Evolutionary conservation across 1,140 invertebrate species (phyloP).

Genomic region (Pseudomyrmex sp.): DNA sequence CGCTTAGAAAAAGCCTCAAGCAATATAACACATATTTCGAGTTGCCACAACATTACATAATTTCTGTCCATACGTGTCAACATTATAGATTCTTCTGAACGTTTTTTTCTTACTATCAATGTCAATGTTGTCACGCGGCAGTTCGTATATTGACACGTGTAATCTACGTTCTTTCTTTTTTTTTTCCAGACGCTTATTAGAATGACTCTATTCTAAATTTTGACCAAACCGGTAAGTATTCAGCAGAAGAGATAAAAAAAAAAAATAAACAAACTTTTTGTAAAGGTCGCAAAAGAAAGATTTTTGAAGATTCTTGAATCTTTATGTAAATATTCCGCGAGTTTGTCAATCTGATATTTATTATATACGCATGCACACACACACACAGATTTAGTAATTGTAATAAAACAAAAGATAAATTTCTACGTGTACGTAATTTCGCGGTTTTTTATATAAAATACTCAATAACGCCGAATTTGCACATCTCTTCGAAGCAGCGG

Average conservation of each 20-base stretch:
- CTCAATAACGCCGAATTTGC: neutral
- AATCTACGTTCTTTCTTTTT: neutral
- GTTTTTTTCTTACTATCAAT: neutral
- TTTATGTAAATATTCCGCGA: neutral
- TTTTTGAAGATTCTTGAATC: neutral
- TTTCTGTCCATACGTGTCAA: neutral
- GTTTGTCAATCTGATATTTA: neutral
- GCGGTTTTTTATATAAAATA: neutral
- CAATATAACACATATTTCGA: neutral
- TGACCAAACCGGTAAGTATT: neutral
- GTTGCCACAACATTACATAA: slow-evolving; percentile 1
- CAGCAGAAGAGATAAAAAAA: neutral
- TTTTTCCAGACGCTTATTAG: neutral
- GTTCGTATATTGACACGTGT: slow-evolving; percentile 10
- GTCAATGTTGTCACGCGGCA: slow-evolving; percentile 28
- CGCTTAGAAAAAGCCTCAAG: neutral
- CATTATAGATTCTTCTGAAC: slow-evolving; percentile 4
- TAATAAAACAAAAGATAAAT: slow-evolving; percentile 4
- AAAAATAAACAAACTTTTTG: no score
- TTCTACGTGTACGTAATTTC: neutral
- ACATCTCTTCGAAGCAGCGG: neutral
- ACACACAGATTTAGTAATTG: neutral
- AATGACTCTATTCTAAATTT: neutral
- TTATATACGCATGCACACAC: neutral
- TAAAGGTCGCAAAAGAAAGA: no score